Percentiles rank a stretch among this genome's conserved stretches.
phyloP scores from a whole-genome alignment of 1,140 invertebrate species.

The Vanessa atalanta region DNA sequence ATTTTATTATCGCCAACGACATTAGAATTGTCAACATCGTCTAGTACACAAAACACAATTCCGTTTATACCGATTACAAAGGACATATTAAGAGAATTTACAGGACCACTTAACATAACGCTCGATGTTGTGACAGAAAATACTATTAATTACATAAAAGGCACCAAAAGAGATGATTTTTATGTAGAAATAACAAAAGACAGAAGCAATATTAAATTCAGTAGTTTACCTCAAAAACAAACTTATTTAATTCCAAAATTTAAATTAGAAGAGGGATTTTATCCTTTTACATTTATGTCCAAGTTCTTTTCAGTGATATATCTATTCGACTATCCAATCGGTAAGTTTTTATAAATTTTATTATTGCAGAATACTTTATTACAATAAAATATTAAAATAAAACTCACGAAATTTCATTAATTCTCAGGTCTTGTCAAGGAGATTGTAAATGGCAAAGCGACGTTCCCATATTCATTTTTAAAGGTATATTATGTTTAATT shows the following conservation, averaged over 20 bases:
- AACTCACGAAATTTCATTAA: slow-evolving; percentile 10
- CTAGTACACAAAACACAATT: slow-evolving; percentile 23
- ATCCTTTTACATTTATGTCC: slow-evolving; percentile 73
- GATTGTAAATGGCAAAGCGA: slow-evolving; percentile 67
- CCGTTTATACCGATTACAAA: slow-evolving; percentile 66
- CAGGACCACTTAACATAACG: slow-evolving; percentile 47
- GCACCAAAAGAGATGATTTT: slow-evolving; percentile 61
- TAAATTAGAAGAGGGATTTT: slow-evolving; percentile 67
- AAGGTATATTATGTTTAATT: slow-evolving; percentile 54
- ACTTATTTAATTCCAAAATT: slow-evolving; percentile 74
- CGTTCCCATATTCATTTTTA: slow-evolving; percentile 73
- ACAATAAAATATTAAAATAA: no score
- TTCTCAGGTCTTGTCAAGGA: slow-evolving; percentile 72
- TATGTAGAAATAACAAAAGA: slow-evolving; percentile 56
- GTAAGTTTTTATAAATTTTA: slow-evolving; percentile 50
- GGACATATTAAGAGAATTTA: slow-evolving; percentile 54
- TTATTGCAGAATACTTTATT: not conserved
- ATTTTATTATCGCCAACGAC: not conserved
- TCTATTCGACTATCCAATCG: slow-evolving; percentile 72
- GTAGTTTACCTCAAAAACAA: slow-evolving; percentile 67
- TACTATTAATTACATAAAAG: slow-evolving; percentile 58
- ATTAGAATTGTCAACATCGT: not conserved
- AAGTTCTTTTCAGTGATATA: slow-evolving; percentile 72
- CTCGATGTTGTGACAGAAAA: slow-evolving; percentile 59
- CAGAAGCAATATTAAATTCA: slow-evolving; percentile 73